phyloP scores from a whole-genome alignment of 1,140 invertebrate species.

The Belonocnema kinseyi region DNA sequence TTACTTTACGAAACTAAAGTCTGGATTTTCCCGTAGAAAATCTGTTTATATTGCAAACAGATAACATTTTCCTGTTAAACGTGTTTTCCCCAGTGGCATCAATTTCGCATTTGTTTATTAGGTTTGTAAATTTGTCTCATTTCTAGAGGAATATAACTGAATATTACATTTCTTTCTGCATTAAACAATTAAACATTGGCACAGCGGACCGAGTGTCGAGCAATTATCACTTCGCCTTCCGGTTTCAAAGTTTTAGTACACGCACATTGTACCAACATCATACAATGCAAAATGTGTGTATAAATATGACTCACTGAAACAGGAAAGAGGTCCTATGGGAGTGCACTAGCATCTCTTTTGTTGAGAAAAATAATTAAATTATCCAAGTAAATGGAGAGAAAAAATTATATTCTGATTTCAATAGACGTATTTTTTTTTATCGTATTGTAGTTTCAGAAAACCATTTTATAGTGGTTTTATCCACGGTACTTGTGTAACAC shows the following conservation, averaged over 20 bases:
- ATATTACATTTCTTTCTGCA: constrained; percentile 24
- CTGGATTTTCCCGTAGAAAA: neutral
- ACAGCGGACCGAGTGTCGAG: constrained; percentile 29
- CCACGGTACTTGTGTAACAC: too few relatives aligned
- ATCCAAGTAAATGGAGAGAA: too few relatives aligned
- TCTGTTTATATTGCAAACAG: neutral
- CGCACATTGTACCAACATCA: neutral
- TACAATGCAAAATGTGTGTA: constrained; percentile 7
- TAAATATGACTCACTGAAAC: neutral
- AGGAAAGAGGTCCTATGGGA: constrained; percentile 26
- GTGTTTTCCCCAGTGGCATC: constrained; percentile 5
- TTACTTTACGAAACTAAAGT: neutral
- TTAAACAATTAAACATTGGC: constrained; percentile 22
- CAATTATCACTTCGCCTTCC: constrained; percentile 22
- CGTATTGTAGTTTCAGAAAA: too few relatives aligned
- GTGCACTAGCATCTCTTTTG: neutral
- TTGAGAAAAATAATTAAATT: neutral
- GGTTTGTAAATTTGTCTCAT: constrained; percentile 3
- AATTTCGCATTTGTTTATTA: constrained; percentile 18
- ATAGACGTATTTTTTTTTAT: too few relatives aligned
- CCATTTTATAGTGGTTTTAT: too few relatives aligned
- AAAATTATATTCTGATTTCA: too few relatives aligned
- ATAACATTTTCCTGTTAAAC: neutral
- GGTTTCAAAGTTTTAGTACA: constrained; percentile 19
- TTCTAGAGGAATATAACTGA: neutral